These are phyloP conservation scores for Mesopsocus fuscifrons DNA, from an alignment of 2,888 invertebrate genomes.

Conservation along the genomic window DNA sequence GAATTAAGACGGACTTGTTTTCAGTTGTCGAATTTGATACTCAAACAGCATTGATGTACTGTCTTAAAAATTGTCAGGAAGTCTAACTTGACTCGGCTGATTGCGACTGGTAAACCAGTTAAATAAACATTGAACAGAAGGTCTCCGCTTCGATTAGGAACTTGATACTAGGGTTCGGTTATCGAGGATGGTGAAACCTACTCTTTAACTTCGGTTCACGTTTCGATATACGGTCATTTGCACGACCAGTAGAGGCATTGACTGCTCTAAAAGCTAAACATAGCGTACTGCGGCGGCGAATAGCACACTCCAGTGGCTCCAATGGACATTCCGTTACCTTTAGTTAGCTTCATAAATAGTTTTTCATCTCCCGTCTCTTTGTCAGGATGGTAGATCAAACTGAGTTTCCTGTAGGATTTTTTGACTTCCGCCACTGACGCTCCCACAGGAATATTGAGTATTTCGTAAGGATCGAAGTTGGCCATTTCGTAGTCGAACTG, in stretches of 20 bases:
- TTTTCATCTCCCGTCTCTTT: slow-evolving; percentile 94
- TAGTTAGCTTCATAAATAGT: slow-evolving; percentile 92
- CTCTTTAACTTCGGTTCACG: no score
- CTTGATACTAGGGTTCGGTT: no score
- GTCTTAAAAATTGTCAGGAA: slow-evolving; percentile 3
- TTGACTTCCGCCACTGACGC: slow-evolving; percentile 80
- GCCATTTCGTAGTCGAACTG: slow-evolving; percentile 97
- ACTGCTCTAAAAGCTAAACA: slow-evolving; percentile 4
- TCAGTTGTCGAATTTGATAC: neutral
- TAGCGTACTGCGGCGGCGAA: no score
- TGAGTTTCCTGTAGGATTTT: slow-evolving; percentile 85
- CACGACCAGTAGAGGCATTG: no score
- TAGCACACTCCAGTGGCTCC: no score
- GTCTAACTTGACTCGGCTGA: no score
- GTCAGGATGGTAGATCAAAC: slow-evolving; percentile 89
- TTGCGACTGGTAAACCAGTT: no score
- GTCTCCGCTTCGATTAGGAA: no score
- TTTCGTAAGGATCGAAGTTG: slow-evolving; percentile 97
- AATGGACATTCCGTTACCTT: slow-evolving; percentile 57
- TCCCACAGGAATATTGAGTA: slow-evolving; percentile 73
- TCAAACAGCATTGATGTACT: slow-evolving; percentile 7
- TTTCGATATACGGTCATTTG: no score
- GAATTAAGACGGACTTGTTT: neutral
- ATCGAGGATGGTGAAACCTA: no score
- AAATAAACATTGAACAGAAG: no score